Base-by-base conservation (phyloP, 2,888 invertebrate genomes). In the Lasioglossum morio region DNA sequence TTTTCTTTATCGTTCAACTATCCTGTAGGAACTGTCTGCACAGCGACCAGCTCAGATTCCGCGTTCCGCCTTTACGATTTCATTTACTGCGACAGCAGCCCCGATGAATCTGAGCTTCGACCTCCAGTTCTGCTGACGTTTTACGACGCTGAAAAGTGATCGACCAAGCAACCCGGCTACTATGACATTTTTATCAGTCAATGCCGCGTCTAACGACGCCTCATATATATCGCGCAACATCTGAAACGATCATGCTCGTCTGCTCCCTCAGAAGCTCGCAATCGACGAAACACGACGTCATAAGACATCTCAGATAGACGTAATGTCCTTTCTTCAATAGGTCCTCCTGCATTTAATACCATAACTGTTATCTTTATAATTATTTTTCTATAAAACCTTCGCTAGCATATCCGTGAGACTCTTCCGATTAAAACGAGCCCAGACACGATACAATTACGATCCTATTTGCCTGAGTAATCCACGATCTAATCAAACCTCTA, bases 41-140 rank as follows among this genome's bases (percentile, higher is more conserved):
- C 53, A 53, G 34, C 48, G 53, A 27, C 60, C 30, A 76, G 60
- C 27, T 19, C 8, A n/a, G 76, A 63, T 63, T 37, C n/a, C 53
- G 53, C 60, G 76, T 76, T 40, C 60, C 60, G 63, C 40, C 60
- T 76, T 76, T 76, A 72, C 72, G 46, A 72, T 46, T 72, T 72
- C 72, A 72, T 46, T 72, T 72, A 72, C 46, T 27, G 46, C 72
- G 30, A 30, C n/a, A 30, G 46, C 34, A 72, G 46, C n/a, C 46
- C 16, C 72, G 46, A 46, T 27, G 72, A 46, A 72, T 30, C n/a
- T 19, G 30, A 10, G 43, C 72, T 14, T 19, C 23, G 46, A 72
- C 27, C 27, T 72, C 46, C 12, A 34, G 27, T 46, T 46, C 23
- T 34, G 48, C 53, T 30, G 48, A 73, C 23, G 19, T 19, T 19